Conservation (phyloP, 1,140 invertebrate species). For the Lasioglossum baleicum region DNA sequence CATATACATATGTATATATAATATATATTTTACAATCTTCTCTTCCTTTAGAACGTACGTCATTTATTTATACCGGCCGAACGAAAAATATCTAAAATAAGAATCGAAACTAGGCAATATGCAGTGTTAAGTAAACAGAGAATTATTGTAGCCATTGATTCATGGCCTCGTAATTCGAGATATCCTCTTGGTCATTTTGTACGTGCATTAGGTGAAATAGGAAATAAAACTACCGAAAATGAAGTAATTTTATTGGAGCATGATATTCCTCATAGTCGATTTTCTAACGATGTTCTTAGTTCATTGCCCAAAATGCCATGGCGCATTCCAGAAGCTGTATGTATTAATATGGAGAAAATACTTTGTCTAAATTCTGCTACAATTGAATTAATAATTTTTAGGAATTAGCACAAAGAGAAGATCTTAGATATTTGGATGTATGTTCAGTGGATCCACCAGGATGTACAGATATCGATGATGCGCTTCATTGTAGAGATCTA, state of each 20-base stretch:
- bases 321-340: slow-evolving; percentile 85
- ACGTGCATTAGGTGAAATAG: slow-evolving; percentile 89
- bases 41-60: slow-evolving; percentile 81
- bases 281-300: slow-evolving; percentile 95
- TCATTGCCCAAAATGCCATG: slow-evolving; percentile 96
- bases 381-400: slow-evolving; percentile 74
- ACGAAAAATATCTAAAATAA: slow-evolving; percentile 92
- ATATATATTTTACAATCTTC: slow-evolving; percentile 13
- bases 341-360: background rate
- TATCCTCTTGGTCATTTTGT: slow-evolving; percentile 94
- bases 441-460: slow-evolving; percentile 99
- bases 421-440: slow-evolving; percentile 91
- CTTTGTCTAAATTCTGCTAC: no score
- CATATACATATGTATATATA: no score
- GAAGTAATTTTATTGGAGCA: slow-evolving; percentile 97
- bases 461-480: slow-evolving; percentile 99
- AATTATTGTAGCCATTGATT: slow-evolving; percentile 95
- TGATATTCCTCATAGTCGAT: slow-evolving; percentile 96
- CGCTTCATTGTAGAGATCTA: slow-evolving; percentile 92
- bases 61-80: slow-evolving; percentile 96
- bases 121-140: slow-evolving; percentile 89
- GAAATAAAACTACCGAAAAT: slow-evolving; percentile 95
- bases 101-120: slow-evolving; percentile 95
- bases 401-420: slow-evolving; percentile 89
- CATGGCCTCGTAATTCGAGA: slow-evolving; percentile 93